phyloP scores from a whole-genome alignment of 2,888 invertebrate species.

The Nomada ruficornis region DNA sequence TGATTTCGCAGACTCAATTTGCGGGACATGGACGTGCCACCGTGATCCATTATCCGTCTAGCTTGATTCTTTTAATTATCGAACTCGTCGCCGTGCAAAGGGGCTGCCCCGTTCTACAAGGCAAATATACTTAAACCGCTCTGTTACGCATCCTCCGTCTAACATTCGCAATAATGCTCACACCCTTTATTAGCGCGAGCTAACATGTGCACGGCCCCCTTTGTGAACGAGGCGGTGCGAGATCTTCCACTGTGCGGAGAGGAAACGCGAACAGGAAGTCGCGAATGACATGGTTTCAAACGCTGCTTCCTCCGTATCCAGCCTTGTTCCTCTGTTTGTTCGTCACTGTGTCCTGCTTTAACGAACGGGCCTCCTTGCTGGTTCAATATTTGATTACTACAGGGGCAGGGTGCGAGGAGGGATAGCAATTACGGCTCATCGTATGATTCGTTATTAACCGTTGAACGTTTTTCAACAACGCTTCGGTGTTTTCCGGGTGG shows the following conservation, averaged over 20 bases:
- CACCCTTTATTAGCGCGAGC: slow-evolving; percentile 39
- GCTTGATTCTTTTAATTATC: slow-evolving; percentile 61
- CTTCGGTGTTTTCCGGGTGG: neutral
- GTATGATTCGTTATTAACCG: slow-evolving; percentile 2
- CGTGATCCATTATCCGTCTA: neutral
- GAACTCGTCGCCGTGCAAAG: slow-evolving; percentile 14
- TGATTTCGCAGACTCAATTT: slow-evolving; percentile 25
- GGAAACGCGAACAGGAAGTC: slow-evolving; percentile 26
- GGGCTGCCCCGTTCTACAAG: slow-evolving; percentile 11
- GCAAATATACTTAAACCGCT: slow-evolving; percentile 43
- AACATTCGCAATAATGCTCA: slow-evolving; percentile 34
- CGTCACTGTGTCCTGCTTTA: slow-evolving; percentile 21
- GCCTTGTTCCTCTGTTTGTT: slow-evolving; percentile 16
- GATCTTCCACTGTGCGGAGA: slow-evolving; percentile 3
- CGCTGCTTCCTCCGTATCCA: neutral
- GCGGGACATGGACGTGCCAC: neutral
- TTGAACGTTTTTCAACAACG: slow-evolving; percentile 13
- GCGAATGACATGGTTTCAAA: slow-evolving; percentile 40
- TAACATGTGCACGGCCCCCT: slow-evolving; percentile 24
- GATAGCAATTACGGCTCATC: slow-evolving; percentile 5
- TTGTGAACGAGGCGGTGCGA: slow-evolving; percentile 31
- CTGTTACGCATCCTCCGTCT: slow-evolving; percentile 15
- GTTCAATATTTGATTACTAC: slow-evolving; percentile 25
- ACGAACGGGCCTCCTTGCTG: neutral
- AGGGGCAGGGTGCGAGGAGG: neutral